phyloP scores from a whole-genome alignment of 1,140 invertebrate species.

The Drosophila novamexicana region DNA sequence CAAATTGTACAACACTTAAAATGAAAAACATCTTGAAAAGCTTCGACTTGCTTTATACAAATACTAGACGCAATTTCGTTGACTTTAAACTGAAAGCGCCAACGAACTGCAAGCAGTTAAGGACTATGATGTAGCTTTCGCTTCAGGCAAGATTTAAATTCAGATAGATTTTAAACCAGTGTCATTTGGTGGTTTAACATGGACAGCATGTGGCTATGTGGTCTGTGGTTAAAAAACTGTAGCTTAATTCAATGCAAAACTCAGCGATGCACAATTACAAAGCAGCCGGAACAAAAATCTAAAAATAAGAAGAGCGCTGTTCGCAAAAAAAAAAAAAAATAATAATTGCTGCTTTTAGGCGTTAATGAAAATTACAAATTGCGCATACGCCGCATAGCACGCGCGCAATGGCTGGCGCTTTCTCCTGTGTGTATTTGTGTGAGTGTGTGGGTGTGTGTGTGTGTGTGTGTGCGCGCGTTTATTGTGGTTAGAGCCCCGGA shows the following conservation, averaged over 20 bases:
- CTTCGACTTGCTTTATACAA: no score
- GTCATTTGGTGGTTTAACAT: conserved; percentile 11
- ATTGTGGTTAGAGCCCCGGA: conserved; percentile 23
- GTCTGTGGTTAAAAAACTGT: conserved; percentile 6
- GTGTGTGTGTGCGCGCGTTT: background rate
- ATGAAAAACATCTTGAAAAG: no score
- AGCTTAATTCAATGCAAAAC: conserved; percentile 33
- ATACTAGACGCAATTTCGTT: background rate
- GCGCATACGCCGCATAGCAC: conserved; percentile 63
- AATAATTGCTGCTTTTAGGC: conserved; percentile 59
- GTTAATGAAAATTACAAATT: conserved; percentile 79
- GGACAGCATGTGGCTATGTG: conserved; percentile 17
- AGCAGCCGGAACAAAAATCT: background rate
- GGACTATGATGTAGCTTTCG: background rate
- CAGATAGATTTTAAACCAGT: background rate
- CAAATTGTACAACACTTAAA: no score
- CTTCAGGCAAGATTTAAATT: background rate
- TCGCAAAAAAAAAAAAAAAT: conserved; percentile 31
- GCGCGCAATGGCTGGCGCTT: conserved; percentile 2
- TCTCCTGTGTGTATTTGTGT: no score
- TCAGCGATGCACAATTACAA: background rate
- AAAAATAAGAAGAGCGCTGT: background rate
- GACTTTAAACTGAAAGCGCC: background rate
- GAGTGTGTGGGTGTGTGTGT: background rate
- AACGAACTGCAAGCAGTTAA: background rate